Base-by-base conservation (phyloP, 2,888 invertebrate species). In the Capitulum mitella region DNA sequence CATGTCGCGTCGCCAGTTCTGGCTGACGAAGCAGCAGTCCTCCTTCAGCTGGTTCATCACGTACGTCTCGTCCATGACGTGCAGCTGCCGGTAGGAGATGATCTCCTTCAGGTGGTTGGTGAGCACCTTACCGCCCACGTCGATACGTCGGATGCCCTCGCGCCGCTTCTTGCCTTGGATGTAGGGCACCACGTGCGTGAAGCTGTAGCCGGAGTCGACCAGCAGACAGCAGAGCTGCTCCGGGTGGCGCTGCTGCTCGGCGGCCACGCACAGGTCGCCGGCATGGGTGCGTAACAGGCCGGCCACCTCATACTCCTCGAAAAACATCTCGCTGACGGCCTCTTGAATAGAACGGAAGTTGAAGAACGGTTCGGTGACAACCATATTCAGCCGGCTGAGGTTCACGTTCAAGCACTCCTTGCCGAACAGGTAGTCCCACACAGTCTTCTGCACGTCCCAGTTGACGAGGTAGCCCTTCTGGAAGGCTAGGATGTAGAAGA, bases 41-140 rank as follows among this genome's bases (percentile, higher is more conserved):
- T 99, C 99, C 86, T 99, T 99, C 0, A 81, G 81, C 58, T 81
- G 81, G 77, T 99, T 99, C 77, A 99, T 95, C 0, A 99, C 97
- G 87, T 94, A 97, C 0, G 97, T 97, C 86, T 99, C 99, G 85
- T 98, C 98, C 95, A 98, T 96, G 0, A 99, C 97, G 88, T 99
- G 95, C 75, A 98, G 87, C 85, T 98, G 98, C 58, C 81, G 89
- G 86, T 99, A 99, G 0, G 98, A 98, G 82, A 98, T 91, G 29
- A 98, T 90, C 86, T 99, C 99, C 86, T 99, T 99, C 76, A 99
- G 87, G 86, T 98, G 96, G 88, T 99, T 99, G 0, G 98, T 99
- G 80, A 99, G 86, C 19, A 95, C 90, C 87, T 99, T 99, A 0
- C 99, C 99, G 2, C 99, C 99, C 54, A 99, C 90, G 87, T 98